Percentiles rank a stretch among this genome's conserved stretches.
phyloP scores from a whole-genome alignment of 2,113 vertebrate species.

The Chrysochloris asiatica region DNA sequence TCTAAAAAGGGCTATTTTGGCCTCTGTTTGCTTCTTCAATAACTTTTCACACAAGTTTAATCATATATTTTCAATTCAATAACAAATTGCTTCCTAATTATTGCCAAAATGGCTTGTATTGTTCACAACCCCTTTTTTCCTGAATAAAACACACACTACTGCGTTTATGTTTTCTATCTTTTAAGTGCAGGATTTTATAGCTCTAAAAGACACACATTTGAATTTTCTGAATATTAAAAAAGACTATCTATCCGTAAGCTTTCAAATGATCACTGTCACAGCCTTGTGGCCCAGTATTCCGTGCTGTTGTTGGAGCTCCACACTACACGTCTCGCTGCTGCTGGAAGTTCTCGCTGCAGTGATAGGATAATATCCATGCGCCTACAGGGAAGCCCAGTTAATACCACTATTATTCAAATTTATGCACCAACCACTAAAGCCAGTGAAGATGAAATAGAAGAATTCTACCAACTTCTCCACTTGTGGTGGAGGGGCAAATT shows the following conservation, averaged over 20 bases:
- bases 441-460: too few species aligned
- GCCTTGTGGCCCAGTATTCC: too few species aligned
- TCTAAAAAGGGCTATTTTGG: slow-evolving; percentile 31
- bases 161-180: not conserved
- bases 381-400: too few species aligned
- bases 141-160: slow-evolving; percentile 20
- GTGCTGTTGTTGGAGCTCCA: too few species aligned
- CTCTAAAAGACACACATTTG: not conserved
- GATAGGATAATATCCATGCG: too few species aligned
- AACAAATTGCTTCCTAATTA: slow-evolving; percentile 51
- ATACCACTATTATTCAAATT: too few species aligned
- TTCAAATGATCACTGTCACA: not conserved
- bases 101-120: slow-evolving; percentile 49
- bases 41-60: slow-evolving; percentile 55
- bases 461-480: too few species aligned
- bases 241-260: not conserved
- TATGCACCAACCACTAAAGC: too few species aligned
- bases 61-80: not conserved
- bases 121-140: slow-evolving; percentile 34
- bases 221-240: slow-evolving; percentile 18
- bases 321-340: too few species aligned
- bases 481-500: too few species aligned
- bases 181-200: slow-evolving; percentile 47
- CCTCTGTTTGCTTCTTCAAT: slow-evolving; percentile 37
- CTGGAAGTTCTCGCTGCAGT: too few species aligned